Evolutionary conservation across 1,140 invertebrate genomes (phyloP).

Genomic region (Phthorimaea operculella): DNA sequence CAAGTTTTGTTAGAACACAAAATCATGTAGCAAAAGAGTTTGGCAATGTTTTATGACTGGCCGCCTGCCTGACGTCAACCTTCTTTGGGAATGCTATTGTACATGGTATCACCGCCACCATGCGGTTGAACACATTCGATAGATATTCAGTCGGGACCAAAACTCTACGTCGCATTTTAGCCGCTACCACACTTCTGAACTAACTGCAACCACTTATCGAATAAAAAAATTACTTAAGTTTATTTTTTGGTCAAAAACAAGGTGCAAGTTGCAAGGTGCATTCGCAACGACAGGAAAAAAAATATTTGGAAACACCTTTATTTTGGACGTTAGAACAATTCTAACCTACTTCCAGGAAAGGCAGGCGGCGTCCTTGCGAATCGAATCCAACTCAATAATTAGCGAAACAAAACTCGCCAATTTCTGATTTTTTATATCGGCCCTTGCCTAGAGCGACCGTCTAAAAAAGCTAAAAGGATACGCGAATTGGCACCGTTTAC

Average conservation of each 20-base stretch:
- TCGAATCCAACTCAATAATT: slow-evolving; percentile 19
- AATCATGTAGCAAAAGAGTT: too few species aligned
- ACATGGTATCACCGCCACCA: too few species aligned
- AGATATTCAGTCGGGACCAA: too few species aligned
- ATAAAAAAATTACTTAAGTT: too few species aligned
- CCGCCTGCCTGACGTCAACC: too few species aligned
- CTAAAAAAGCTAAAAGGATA: slow-evolving; percentile 16
- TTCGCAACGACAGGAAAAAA: neutral
- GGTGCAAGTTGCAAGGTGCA: neutral
- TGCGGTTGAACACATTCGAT: too few species aligned
- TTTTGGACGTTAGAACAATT: neutral
- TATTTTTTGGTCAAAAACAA: neutral
- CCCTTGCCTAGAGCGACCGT: slow-evolving; percentile 23
- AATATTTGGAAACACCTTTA: neutral
- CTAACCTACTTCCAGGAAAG: slow-evolving; percentile 5
- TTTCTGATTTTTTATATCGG: slow-evolving; percentile 13
- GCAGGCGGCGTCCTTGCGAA: neutral
- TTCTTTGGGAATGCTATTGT: too few species aligned
- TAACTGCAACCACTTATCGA: too few species aligned
- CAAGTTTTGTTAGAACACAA: too few species aligned
- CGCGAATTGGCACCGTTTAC: slow-evolving; percentile 29
- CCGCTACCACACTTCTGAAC: too few species aligned
- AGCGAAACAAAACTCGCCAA: slow-evolving; percentile 12
- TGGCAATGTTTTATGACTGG: too few species aligned
- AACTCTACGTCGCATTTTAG: too few species aligned